Percentiles rank a stretch among this genome's conserved stretches.
Evolutionary conservation across 2,888 invertebrate species (phyloP).

Genomic region (Saturnia japonica): DNA sequence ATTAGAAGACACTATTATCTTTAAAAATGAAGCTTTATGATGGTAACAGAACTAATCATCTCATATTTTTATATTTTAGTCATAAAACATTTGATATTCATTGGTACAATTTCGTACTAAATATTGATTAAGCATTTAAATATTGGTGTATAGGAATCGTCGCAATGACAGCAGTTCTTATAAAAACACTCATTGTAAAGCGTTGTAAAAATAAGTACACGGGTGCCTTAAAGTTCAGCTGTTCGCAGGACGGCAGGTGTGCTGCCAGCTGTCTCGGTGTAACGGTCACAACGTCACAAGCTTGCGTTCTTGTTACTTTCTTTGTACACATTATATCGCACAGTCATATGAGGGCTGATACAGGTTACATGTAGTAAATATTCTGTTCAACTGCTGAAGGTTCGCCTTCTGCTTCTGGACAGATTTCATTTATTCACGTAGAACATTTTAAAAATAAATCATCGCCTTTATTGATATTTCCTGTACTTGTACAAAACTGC

Average conservation of each 20-base stretch:
- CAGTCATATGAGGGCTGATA: too few species aligned
- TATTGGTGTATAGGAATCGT: background rate
- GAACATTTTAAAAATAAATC: too few species aligned
- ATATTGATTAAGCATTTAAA: background rate
- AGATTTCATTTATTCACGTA: too few species aligned
- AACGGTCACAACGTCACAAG: slow-evolving; percentile 44
- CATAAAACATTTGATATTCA: background rate
- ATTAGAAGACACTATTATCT: background rate
- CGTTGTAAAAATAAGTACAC: slow-evolving; percentile 26
- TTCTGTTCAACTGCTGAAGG: too few species aligned
- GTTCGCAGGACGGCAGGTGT: slow-evolving; percentile 43
- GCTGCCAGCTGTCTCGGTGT: slow-evolving; percentile 44
- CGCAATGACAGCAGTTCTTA: background rate
- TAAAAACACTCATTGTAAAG: slow-evolving; percentile 22
- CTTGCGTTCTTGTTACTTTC: slow-evolving; percentile 23
- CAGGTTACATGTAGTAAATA: too few species aligned
- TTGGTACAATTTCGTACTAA: background rate
- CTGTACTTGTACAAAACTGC: too few species aligned
- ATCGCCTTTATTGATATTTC: too few species aligned
- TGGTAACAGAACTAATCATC: background rate
- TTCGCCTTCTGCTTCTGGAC: too few species aligned
- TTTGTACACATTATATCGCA: background rate
- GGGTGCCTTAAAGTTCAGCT: slow-evolving; percentile 37
- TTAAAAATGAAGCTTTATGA: background rate
- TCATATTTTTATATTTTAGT: too few species aligned